phyloP scores from a whole-genome alignment of 2,797 vertebrate species.

The Schizopygopsis malacanthus region DNA sequence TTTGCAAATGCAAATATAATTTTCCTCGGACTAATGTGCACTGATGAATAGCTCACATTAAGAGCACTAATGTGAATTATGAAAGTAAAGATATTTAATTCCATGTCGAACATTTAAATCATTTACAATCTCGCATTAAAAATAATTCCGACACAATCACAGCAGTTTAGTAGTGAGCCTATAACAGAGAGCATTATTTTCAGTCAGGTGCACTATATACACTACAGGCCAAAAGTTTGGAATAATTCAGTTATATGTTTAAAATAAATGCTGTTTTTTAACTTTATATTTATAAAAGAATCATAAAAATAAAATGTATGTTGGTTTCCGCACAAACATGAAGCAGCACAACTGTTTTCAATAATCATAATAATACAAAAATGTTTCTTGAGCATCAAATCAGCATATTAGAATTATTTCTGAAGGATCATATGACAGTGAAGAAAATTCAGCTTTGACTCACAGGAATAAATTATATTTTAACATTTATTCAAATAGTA shows the following conservation, averaged over 20 bases:
- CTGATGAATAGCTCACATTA: background rate
- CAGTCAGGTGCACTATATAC: constrained; percentile 1
- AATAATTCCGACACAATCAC: constrained; percentile 1
- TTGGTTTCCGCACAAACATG: background rate
- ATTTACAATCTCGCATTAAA: background rate
- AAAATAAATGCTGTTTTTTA: too few species aligned
- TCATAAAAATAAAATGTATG: too few species aligned
- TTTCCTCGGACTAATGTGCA: background rate
- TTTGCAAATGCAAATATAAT: background rate
- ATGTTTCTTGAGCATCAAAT: background rate
- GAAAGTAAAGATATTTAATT: constrained; percentile 18
- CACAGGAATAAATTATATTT: background rate
- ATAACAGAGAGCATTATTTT: constrained; percentile 14
- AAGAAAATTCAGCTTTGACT: background rate
- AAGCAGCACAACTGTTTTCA: background rate
- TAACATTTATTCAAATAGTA: background rate
- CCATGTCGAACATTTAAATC: constrained; percentile 7
- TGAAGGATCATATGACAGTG: background rate
- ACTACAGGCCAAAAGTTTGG: background rate
- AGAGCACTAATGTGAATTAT: background rate
- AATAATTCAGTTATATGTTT: background rate
- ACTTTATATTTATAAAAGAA: too few species aligned
- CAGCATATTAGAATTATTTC: background rate
- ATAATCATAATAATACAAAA: background rate
- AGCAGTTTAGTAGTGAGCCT: constrained; percentile 15